Percentiles rank a stretch among this genome's conserved stretches.
Evolutionary conservation across 2,797 vertebrate genomes (phyloP).

Genomic region (Acomys russatus): DNA sequence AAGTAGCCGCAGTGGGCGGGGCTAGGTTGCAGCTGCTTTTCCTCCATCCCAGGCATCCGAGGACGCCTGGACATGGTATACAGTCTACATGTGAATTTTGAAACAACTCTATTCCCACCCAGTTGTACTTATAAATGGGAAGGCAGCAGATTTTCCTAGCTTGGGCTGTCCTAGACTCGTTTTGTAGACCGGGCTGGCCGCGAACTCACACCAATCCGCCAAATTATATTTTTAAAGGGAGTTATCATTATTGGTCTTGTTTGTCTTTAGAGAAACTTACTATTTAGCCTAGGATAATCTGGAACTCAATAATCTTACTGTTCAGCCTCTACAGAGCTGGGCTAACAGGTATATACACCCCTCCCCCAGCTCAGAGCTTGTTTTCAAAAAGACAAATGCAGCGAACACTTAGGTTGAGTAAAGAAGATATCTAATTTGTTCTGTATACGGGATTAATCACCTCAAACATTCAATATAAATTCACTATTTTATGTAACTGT

Average conservation of each 20-base stretch:
- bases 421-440: not conserved
- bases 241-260: not conserved
- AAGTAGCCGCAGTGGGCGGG: accelerated
- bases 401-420: not conserved
- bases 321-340: not conserved
- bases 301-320: not conserved
- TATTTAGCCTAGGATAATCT: not conserved
- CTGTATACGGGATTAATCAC: slow-evolving; percentile 19
- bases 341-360: not conserved
- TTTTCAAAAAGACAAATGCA: slow-evolving; percentile 26
- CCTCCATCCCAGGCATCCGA: too few species aligned
- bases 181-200: too few species aligned
- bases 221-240: not conserved
- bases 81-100: not conserved
- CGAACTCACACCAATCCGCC: too few species aligned
- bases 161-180: too few species aligned
- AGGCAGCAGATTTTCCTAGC: not conserved
- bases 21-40: not conserved
- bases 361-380: not conserved
- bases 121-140: not conserved
- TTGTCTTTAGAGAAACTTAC: not conserved
- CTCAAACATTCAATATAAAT: not conserved
- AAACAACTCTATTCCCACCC: not conserved
- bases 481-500: not conserved
- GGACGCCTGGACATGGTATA: not conserved